Base-by-base conservation (phyloP, 2,113 vertebrate genomes). In the Cacatua alba region DNA sequence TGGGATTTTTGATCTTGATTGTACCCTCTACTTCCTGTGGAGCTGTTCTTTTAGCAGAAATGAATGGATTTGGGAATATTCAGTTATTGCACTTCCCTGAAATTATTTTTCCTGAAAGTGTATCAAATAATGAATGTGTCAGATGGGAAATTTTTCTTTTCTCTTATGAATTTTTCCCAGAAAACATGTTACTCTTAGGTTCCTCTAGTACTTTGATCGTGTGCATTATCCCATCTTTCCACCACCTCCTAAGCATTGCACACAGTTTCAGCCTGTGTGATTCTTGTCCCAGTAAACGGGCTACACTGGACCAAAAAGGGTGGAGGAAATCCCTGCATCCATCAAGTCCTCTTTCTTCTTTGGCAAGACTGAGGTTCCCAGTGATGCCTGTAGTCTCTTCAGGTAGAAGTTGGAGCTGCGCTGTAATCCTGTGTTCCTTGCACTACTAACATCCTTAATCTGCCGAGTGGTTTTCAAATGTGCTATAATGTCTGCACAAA, bases 11-110 rank as follows among this genome's bases (percentile, higher is more conserved):
- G 17, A 70, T 92, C 65, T 64, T 52, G 49, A 57, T 88, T 94
- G 52, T 94, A 86, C 78, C 48, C 74, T 92, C 9, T 48, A 19
- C 67, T 92, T 84, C 62, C 41, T 43, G 4, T 48, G 35, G 82
- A 96, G 89, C 78, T 85, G 86, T 82, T 95, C 65, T 53, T 82
- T 69, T 18, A 85, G 84, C 65, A 94, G 78, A 55, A 95, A 44
- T 69, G 78, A 89, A 91, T 75, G 81, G 81, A 76, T 89, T 91
- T 87, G 93, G 94, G 91, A 95, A 82, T 92, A 92, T 89, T 92
- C 69, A 92, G 52, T 75, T 81, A 65, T 84, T 89, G 57, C 26
- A 68, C 83, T 43, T 84, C 33, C 77, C 48, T 57, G 72, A 94
- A 92, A 95, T 84, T 87, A 84, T 82, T 94, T 94, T 91, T 71